Base-by-base conservation (phyloP, 2,113 vertebrate genomes). In the Gavialis gangeticus region DNA sequence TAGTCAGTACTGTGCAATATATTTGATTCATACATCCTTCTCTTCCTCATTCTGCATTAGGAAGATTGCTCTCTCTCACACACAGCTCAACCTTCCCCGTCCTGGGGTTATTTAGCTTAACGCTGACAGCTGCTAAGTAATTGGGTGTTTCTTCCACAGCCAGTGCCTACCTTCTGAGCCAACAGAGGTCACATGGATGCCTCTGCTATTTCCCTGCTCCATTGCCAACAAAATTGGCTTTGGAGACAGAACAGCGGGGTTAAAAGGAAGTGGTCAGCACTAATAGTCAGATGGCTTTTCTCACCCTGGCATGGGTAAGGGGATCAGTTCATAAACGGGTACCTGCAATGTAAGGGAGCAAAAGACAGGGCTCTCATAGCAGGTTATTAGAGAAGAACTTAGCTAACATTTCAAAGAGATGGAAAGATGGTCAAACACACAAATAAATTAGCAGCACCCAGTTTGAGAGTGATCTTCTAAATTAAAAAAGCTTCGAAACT, bases 111-210 rank as follows among this genome's bases (percentile, higher is more conserved):
- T 69, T 76, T 57, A 89, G 94, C 90, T 94, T 91, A 90, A 90
- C 86, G 92, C 12, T 93, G 96, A 92, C 95, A 96, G 91, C 67
- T 46, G 84, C 57, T 94, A 92, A 97, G 96, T 88, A 90, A 95
- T 91, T 17, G 96, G 86, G 94, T 94, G 96, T 95, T 94, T 59
- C 81, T 96, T 76, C 91, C 89, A 30, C 3, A 75, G 93, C 75
- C 92, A 2, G 75, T n/a, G 4, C 87, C 92, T 93, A 84, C 89
- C 82, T 34, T 10, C 56, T 6, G 89, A 91, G 93, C 64, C 91
- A 6, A 57, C 0, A 46, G 82, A 87, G 93, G 94, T 93, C 82
- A 66, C 82, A 5, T 46, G 92, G 93, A 89, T 80, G 95, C 92
- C 80, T 96, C 95, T 92, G 96, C 93, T 86, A 69, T 85, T 94